Evolutionary conservation across 2,113 vertebrate species (phyloP), one percentile per base, ranked within the genome.

Genomic region (Sphaerodactylus townsendi): DNA sequence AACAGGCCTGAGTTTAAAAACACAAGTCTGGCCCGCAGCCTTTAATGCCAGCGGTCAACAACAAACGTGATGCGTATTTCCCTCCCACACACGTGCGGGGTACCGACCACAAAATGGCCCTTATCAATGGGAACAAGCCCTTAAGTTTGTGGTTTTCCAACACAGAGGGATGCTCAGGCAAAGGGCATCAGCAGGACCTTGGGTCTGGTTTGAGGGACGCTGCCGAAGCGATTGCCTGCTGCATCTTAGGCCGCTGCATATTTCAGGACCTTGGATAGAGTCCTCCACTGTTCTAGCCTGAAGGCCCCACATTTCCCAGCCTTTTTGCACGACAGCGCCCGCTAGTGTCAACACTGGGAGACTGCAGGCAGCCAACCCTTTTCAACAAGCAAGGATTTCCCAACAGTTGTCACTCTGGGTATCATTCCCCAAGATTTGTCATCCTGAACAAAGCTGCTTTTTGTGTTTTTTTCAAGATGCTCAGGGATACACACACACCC

Each of bases 201-300:
- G 64, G 41, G 1, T 15, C 21, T 37, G 48, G 19, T 25, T 30
- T 9, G 28, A 48, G 33, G 13, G 33, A 11, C n/a, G 7, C 35
- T 50, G 37, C 8, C 14, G 28, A 68, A 46, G 65, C 30, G 4
- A 28, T n/a, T 62, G 39, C 15, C 30, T 9, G 25, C 8, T 1
- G 3, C 50, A 5, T 39, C 23, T 28, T 25, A 75, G 71, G 5
- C 21, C n/a, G 59, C 46, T n/a, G 64, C 48, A 59, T 23, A 30
- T 72, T 85, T 85, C 83, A 85, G 83, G 39, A 85, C 83, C 76
- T 48, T 72, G 83, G 83, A 65, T 39, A 85, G 76, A 25, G 56
- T 35, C 75, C 25, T 59, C 66, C 5, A 10, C 39, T 30, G 11
- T 17, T 21, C 46, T 14, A 33, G 28, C 74, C 48, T 11, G 14